phyloP scores from a whole-genome alignment of 2,888 invertebrate species.

The Drosophila birchii region DNA sequence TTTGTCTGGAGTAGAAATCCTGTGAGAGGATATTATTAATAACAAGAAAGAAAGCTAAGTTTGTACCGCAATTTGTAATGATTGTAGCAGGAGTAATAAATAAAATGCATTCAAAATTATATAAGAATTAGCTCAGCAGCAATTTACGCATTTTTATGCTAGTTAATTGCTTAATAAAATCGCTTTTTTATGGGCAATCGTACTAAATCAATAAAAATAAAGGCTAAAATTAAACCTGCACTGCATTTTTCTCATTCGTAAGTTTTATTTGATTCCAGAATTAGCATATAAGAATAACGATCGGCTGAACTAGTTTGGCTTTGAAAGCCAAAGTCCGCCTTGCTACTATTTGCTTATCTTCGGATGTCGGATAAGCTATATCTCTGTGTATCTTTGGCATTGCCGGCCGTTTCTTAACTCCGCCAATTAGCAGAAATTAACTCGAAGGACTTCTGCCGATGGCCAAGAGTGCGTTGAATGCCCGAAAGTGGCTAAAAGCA shows the following conservation, averaged over 20 bases:
- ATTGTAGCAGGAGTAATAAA: background rate
- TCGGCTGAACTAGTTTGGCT: slow-evolving; percentile 22
- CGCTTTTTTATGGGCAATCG: background rate
- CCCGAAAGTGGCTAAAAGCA: slow-evolving; percentile 7
- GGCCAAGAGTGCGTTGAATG: slow-evolving; percentile 26
- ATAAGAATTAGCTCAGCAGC: background rate
- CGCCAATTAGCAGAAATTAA: slow-evolving; percentile 36
- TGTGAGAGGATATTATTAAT: background rate
- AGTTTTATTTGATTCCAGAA: slow-evolving; percentile 17
- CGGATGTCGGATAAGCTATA: slow-evolving; percentile 15
- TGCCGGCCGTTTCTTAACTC: slow-evolving; percentile 11
- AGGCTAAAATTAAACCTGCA: background rate
- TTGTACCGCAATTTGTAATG: too few relatives aligned
- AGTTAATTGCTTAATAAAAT: slow-evolving; percentile 1
- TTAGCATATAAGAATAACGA: slow-evolving; percentile 32
- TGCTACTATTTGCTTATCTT: slow-evolving; percentile 4
- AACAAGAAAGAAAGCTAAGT: too few relatives aligned
- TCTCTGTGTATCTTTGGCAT: slow-evolving; percentile 20
- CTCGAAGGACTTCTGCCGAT: slow-evolving; percentile 40
- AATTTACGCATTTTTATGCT: background rate
- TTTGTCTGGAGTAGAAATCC: slow-evolving; percentile 8
- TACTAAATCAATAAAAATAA: background rate
- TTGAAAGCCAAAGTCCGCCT: slow-evolving; percentile 5
- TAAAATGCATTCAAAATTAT: background rate
- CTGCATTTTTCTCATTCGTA: background rate